phyloP scores from a whole-genome alignment of 2,888 invertebrate species.

The Pterobdella sp. region DNA sequence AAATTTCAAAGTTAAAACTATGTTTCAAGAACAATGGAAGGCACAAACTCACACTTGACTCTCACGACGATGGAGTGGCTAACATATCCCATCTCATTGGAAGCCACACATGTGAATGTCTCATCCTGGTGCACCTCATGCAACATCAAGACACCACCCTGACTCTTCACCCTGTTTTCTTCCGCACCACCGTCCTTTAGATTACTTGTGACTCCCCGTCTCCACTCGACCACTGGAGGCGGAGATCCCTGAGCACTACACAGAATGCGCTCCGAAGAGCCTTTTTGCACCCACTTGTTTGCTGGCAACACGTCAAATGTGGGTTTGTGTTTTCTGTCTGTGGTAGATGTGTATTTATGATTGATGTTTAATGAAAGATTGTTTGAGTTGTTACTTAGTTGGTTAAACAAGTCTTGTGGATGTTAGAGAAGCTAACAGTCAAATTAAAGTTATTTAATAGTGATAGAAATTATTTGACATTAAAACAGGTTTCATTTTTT shows the following conservation, averaged over 20 bases:
- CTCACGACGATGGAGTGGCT: constrained; percentile 79
- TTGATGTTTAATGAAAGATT: not conserved
- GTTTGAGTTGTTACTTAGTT: not conserved
- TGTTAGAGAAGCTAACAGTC: no score
- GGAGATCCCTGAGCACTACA: constrained; percentile 96
- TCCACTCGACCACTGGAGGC: constrained; percentile 82
- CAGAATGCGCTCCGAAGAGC: constrained; percentile 80
- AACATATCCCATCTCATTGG: constrained; percentile 83
- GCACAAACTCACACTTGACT: constrained; percentile 68
- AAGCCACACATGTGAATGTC: constrained; percentile 93
- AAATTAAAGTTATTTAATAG: no score
- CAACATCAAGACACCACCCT: constrained; percentile 73
- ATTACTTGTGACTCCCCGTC: constrained; percentile 32
- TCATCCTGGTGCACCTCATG: constrained; percentile 81
- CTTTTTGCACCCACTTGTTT: constrained; percentile 79
- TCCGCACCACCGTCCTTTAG: not conserved
- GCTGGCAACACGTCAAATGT: constrained; percentile 68
- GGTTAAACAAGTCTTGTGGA: no score
- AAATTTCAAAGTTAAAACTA: not conserved
- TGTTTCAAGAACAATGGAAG: not conserved
- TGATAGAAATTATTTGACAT: no score
- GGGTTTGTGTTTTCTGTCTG: not conserved
- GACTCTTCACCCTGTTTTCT: not conserved
- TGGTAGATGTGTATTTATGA: not conserved
- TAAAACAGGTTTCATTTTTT: no score